Evolutionary conservation across 2,888 invertebrate genomes (phyloP), one percentile per base, ranked within the genome.

Genomic region (Drosophila aldrichi): DNA sequence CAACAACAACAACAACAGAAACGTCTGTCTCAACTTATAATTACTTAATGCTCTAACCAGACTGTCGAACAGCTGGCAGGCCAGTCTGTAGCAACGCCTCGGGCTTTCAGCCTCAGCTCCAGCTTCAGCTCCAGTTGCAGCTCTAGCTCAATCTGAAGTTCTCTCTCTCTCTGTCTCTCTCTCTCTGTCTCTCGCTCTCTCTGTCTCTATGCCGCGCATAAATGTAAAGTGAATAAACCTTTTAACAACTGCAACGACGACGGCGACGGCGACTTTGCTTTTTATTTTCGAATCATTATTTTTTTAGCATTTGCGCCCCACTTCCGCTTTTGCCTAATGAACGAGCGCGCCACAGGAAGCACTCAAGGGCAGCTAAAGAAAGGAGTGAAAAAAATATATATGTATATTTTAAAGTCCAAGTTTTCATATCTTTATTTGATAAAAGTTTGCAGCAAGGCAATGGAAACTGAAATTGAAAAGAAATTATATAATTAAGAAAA

Each of bases 161-260:
- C 67, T 64, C 41, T 25, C 67, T 65, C 44, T 29, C 58, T 36
- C 61, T 56, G 56, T 43, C 67, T 64, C 41, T 25, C 67, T 44
- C 67, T 64, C 41, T 25, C 67, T 44, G n/a, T n/a, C n/a, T n/a
- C 20, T 22, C 20, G 20, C 67, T 64, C 38, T 25, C 65, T 65
- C 44, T 29, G 58, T 40, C 61, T 56, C 58, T 44, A 48, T 55
- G 66, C 54, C 38, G 48, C 51, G 49, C 70, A 70, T 67, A 75
- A 79, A 62, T 61, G 69, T 72, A 70, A 77, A 88, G 85, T 79
- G 77, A 85, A 82, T 83, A 88, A 84, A 80, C 87, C 78, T 86
- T 86, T 86, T 78, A 78, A 78, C 83, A 82, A 78, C 80, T 82
- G 82, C 65, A 29, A 48, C 14, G 10, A 10, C 43, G 43, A 20